Conservation (phyloP, 2,888 invertebrate genomes). For the Mythimna pallens region DNA sequence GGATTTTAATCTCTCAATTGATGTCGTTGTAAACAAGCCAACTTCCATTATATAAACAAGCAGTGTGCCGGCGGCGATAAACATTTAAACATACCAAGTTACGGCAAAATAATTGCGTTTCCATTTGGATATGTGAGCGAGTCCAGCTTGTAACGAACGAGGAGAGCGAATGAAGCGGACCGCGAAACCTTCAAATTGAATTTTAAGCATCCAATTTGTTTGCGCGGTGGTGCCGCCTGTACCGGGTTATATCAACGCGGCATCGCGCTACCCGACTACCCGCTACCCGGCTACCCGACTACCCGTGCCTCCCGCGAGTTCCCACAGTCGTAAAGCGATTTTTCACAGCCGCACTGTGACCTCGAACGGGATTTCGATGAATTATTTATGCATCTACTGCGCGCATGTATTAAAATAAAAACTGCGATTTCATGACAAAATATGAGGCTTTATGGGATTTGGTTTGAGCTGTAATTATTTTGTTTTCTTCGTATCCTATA, state of each 20-base stretch:
- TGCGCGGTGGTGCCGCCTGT: conserved; percentile 81
- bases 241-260: conserved; percentile 76
- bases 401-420: conserved; percentile 49
- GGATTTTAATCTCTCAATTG: conserved; percentile 63
- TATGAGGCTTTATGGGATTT: conserved; percentile 29
- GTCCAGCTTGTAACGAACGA: conserved; percentile 86
- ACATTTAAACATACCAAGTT: conserved; percentile 79
- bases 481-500: conserved; percentile 6
- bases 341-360: conserved; percentile 78
- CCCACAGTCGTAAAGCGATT: conserved; percentile 86
- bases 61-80: conserved; percentile 68
- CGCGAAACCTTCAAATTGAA: conserved; percentile 91
- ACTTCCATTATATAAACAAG: conserved; percentile 65
- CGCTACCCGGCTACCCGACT: conserved; percentile 47
- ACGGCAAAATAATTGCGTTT: conserved; percentile 85
- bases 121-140: conserved; percentile 82
- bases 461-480: conserved; percentile 18
- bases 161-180: conserved; percentile 88
- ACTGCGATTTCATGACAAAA: conserved; percentile 47
- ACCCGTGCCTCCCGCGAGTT: conserved; percentile 68
- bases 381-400: conserved; percentile 76
- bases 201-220: conserved; percentile 91
- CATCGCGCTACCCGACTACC: conserved; percentile 57
- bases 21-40: conserved; percentile 67
- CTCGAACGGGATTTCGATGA: conserved; percentile 80